Conservation (phyloP, 2,113 vertebrate genomes). For the Protomyctophum bolini region DNA sequence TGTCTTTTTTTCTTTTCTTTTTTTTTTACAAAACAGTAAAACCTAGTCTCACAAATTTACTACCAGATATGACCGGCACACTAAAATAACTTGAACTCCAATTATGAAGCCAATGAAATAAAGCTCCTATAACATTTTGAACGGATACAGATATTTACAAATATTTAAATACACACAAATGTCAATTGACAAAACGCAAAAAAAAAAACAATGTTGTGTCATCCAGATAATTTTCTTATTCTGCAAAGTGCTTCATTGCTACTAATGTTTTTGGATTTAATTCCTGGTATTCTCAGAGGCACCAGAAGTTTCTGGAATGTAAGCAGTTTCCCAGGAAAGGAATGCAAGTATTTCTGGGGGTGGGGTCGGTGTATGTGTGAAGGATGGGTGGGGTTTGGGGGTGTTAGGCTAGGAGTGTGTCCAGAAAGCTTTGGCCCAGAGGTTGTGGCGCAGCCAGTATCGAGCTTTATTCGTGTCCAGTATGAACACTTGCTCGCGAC, state of each 20-base stretch:
- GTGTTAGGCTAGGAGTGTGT: background rate
- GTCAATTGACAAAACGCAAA: too few relatives aligned
- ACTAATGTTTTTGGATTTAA: constrained; percentile 25
- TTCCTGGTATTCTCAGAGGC: constrained; percentile 4
- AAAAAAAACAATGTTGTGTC: too few relatives aligned
- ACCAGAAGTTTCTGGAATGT: background rate
- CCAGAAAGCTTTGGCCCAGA: constrained; percentile 91
- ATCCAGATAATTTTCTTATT: too few relatives aligned
- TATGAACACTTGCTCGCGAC: constrained; percentile 87
- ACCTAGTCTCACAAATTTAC: constrained; percentile 2
- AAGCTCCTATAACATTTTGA: background rate
- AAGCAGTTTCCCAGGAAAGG: background rate
- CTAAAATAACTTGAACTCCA: constrained; percentile 6
- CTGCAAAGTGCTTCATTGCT: background rate
- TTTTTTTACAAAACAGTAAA: constrained; percentile 35
- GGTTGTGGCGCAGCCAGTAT: constrained; percentile 88
- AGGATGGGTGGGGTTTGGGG: background rate
- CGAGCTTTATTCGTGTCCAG: constrained; percentile 82
- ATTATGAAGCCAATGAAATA: background rate
- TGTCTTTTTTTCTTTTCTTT: constrained; percentile 34
- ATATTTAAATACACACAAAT: too few relatives aligned
- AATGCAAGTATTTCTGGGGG: background rate
- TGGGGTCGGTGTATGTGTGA: background rate
- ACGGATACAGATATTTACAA: background rate
- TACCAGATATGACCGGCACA: background rate